Evolutionary conservation across 2,888 invertebrate genomes (phyloP), one percentile per base, ranked within the genome.

Genomic region (Hemicrepidius hirtus): DNA sequence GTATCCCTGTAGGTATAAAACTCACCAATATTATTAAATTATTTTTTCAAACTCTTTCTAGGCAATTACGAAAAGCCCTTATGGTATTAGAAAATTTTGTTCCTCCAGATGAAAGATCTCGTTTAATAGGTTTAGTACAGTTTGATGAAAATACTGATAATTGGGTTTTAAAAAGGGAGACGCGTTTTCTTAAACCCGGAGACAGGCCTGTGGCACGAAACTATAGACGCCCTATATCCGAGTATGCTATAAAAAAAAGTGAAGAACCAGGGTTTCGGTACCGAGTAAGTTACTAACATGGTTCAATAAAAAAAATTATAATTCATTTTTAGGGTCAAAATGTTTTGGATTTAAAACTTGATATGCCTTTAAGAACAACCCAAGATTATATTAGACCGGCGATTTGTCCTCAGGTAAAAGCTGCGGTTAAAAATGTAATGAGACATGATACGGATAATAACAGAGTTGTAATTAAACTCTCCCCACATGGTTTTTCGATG

Each of bases 1-100:
- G 91, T 98, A 70, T 94, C 96, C 75, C 94, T 93, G 86, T 88
- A 84, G 77, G 80, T 80, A 32, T 12, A 0, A 53, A 24, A 40
- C 16, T 12, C 21, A 2, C 16, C 1, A n/a, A 18, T 4, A 28
- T 9, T 53, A 4, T 53, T 24, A 28, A 3, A 12, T 2, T 32
- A 32, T 18, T 35, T 37, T 75, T 74, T 63, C 67, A 16, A 37
- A 75, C 73, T 64, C 67, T 76, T 83, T 84, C 20, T 78, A 90
- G 92, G 77, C 97, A 97, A 84, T 89, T 98, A 76, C 95, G 98
- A 84, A 91, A 98, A 71, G 94, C 96, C 86, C 94, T 93, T 83
- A 89, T 97, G 37, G 92, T 96, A 63, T 95, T 97, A 76, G 96
- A 97, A 84, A 95, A 95, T 86, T 97, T 97, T 87, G 94, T 97